Conservation (phyloP, 2,113 vertebrate species). For the Indicator indicator region DNA sequence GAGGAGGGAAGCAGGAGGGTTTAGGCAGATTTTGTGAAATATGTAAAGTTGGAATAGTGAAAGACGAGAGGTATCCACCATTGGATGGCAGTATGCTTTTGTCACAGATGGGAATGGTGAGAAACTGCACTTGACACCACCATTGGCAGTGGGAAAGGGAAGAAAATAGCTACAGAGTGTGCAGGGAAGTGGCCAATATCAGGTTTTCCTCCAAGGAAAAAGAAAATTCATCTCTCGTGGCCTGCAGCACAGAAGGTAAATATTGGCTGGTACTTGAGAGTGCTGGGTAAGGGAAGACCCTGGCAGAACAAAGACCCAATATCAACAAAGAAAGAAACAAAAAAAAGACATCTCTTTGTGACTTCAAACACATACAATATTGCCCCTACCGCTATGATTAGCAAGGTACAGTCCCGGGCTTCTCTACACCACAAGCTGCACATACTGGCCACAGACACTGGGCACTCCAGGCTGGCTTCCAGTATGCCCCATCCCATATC, state of each 20-base stretch:
- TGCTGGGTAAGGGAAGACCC: background rate
- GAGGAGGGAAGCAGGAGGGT: background rate
- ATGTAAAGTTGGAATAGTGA: background rate
- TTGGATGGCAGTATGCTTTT: background rate
- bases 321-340: background rate
- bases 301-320: background rate
- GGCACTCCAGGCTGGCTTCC: background rate
- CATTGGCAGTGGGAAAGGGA: background rate
- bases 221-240: background rate
- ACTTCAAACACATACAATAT: background rate
- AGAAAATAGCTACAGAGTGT: background rate
- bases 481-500: accelerated
- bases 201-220: background rate
- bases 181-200: background rate
- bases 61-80: background rate
- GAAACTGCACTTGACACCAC: background rate
- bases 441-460: accelerated
- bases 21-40: background rate
- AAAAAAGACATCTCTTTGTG: background rate
- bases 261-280: background rate
- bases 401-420: background rate
- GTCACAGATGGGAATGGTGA: background rate
- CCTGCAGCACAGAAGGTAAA: background rate
- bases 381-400: background rate
- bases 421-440: background rate